Evolutionary conservation across 2,113 vertebrate species (phyloP).

Genomic region (Thamnophis sirtalis): DNA sequence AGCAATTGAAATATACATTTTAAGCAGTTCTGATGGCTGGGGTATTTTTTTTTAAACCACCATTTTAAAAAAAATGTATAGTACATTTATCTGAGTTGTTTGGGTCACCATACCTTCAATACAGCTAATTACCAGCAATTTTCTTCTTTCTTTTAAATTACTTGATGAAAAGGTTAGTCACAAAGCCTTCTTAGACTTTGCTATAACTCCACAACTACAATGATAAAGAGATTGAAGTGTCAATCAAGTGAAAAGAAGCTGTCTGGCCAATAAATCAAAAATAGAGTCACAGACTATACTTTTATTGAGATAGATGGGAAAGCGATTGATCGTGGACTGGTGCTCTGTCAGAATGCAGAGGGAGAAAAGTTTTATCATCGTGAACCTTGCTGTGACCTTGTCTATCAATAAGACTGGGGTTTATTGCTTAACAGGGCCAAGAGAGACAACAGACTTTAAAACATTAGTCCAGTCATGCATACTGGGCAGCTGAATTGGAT

Average conservation of each 20-base stretch:
- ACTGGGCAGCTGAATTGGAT: not conserved
- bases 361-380: slow-evolving; percentile 33
- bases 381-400: not conserved
- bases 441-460: not conserved
- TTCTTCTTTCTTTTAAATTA: slow-evolving; percentile 61
- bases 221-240: slow-evolving; percentile 55
- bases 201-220: slow-evolving; percentile 54
- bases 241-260: slow-evolving; percentile 49
- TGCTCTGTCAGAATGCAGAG: not conserved
- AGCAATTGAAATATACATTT: slow-evolving; percentile 47
- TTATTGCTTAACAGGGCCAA: not conserved
- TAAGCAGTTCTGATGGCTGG: slow-evolving; percentile 11
- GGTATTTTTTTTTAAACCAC: slow-evolving; percentile 34
- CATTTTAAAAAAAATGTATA: slow-evolving; percentile 51
- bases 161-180: slow-evolving; percentile 56
- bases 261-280: slow-evolving; percentile 18
- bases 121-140: slow-evolving; percentile 66
- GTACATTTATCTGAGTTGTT: slow-evolving; percentile 52
- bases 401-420: not conserved
- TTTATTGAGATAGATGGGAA: slow-evolving; percentile 23
- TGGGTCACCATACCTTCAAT: slow-evolving; percentile 55
- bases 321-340: slow-evolving; percentile 23
- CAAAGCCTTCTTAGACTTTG: slow-evolving; percentile 48
- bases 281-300: not conserved
- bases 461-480: not conserved